These are phyloP conservation scores for Galerucella calmariensis DNA, from an alignment of 2,888 invertebrate species.

Conservation along the genomic window DNA sequence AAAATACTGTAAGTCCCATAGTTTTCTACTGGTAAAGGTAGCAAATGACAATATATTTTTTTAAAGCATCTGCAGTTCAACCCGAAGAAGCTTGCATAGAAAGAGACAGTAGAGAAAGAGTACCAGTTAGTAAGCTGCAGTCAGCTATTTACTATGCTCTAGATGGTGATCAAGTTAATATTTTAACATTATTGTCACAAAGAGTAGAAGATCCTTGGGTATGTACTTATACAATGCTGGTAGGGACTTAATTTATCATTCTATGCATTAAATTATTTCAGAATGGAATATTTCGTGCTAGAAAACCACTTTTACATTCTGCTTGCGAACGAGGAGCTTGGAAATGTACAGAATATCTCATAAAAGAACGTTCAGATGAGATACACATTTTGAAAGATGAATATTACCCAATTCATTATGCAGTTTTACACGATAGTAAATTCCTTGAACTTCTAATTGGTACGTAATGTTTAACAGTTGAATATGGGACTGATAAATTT, in stretches of 20 bases:
- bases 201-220: conserved; percentile 79
- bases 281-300: conserved; percentile 67
- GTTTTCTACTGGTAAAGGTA: neutral
- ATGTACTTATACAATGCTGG: conserved; percentile 10
- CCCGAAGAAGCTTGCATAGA: conserved; percentile 68
- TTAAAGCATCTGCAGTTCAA: conserved; percentile 59
- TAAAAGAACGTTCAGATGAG: conserved; percentile 74
- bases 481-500: neutral
- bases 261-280: conserved; percentile 46
- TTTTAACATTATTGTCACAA: conserved; percentile 73
- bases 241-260: neutral
- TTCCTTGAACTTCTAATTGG: conserved; percentile 74
- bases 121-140: conserved; percentile 70
- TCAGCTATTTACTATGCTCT: conserved; percentile 79
- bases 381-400: conserved; percentile 79
- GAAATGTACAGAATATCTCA: conserved; percentile 76
- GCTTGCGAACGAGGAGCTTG: conserved; percentile 79
- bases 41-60: neutral
- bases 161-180: conserved; percentile 78
- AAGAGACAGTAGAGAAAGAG: conserved; percentile 57
- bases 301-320: conserved; percentile 74
- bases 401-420: conserved; percentile 82
- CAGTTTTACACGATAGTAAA: conserved; percentile 77
- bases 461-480: conserved; percentile 55
- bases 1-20: conserved; percentile 67